Evolutionary conservation across 2,113 vertebrate genomes (phyloP).

Genomic region (Motacilla tschutschensis): DNA sequence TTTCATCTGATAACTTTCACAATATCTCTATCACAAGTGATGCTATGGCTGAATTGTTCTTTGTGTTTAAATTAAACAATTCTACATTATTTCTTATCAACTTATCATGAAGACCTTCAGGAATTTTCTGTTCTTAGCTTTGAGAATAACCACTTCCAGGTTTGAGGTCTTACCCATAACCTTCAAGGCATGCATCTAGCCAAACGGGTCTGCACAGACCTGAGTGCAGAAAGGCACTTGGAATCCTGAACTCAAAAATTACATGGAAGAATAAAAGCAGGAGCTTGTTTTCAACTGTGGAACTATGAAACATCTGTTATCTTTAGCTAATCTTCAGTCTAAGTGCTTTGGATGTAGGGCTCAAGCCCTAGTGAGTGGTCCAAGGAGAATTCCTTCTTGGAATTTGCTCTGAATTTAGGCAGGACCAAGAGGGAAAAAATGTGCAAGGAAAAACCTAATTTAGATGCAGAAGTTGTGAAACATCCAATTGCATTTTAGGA

Average conservation of each 20-base stretch:
- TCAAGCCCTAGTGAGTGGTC: neutral
- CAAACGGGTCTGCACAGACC: neutral
- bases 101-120: neutral
- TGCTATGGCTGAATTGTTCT: neutral
- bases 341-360: neutral
- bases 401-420: neutral
- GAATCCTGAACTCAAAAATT: neutral
- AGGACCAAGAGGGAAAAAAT: neutral
- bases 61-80: constrained; percentile 15
- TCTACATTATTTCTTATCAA: neutral
- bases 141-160: neutral
- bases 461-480: neutral
- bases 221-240: neutral
- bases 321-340: neutral
- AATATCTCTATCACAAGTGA: neutral
- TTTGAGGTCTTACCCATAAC: neutral
- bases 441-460: neutral
- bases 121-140: neutral
- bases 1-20: constrained; percentile 16
- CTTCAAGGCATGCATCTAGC: neutral
- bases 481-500: neutral
- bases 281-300: neutral
- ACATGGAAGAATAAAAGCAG: neutral
- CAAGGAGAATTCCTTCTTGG: neutral
- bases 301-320: neutral